phyloP scores from a whole-genome alignment of 2,888 invertebrate genomes.

The Lasioglossum vierecki region DNA sequence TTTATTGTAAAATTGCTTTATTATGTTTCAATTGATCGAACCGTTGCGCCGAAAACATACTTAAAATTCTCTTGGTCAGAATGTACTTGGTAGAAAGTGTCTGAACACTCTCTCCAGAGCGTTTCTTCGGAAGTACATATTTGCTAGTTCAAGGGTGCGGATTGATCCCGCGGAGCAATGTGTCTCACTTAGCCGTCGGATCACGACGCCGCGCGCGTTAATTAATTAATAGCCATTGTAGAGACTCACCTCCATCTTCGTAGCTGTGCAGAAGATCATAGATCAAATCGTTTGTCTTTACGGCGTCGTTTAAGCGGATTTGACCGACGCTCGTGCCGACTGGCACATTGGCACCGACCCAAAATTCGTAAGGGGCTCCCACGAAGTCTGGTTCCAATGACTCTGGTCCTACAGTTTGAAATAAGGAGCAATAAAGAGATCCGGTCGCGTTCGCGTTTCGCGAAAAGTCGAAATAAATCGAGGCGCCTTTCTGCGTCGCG shows the following conservation, averaged over 20 bases:
- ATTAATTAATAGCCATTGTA: slow-evolving; percentile 34
- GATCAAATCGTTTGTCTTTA: slow-evolving; percentile 87
- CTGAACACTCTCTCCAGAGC: not conserved
- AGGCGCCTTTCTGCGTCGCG: not conserved
- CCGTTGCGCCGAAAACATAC: no score
- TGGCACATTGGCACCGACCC: slow-evolving; percentile 94
- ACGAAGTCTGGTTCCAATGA: slow-evolving; percentile 90
- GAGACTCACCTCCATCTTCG: slow-evolving; percentile 90
- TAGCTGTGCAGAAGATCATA: slow-evolving; percentile 94
- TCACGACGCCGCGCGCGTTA: not conserved
- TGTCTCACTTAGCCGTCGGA: not conserved
- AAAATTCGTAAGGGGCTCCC: slow-evolving; percentile 94
- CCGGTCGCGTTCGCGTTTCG: not conserved
- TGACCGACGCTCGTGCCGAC: slow-evolving; percentile 95
- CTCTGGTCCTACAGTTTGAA: slow-evolving; percentile 82
- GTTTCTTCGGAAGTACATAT: not conserved
- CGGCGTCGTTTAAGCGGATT: slow-evolving; percentile 90
- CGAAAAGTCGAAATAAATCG: not conserved
- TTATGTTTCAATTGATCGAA: no score
- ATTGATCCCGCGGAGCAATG: not conserved
- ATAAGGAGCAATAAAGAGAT: not conserved
- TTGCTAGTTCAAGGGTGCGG: not conserved
- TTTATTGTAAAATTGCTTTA: no score
- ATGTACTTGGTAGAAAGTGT: no score
- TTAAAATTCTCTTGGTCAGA: no score